Percentiles rank a stretch among this genome's conserved stretches.
phyloP scores from a whole-genome alignment of 2,797 vertebrate genomes.

The Linurgus olivaceus region DNA sequence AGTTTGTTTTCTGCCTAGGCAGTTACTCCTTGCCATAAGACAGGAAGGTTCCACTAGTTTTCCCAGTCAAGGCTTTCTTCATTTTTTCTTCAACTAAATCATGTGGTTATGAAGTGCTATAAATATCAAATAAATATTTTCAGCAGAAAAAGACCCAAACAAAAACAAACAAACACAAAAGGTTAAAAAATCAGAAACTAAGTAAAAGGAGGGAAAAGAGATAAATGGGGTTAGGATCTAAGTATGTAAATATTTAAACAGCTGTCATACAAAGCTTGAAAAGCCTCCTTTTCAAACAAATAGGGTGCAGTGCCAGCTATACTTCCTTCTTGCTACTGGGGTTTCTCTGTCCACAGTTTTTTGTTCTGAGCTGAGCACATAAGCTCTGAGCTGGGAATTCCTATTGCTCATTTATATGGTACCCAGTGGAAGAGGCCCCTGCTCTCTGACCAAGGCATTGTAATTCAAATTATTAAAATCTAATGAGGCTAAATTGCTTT shows the following conservation, averaged over 20 bases:
- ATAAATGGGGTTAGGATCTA: not conserved
- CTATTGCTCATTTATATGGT: not conserved
- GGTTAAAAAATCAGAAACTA: not conserved
- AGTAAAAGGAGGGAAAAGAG: not conserved
- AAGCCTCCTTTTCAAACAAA: not conserved
- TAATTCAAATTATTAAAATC: not conserved
- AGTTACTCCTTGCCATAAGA: not conserved
- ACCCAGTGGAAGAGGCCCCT: not conserved
- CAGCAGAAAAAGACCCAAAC: not conserved
- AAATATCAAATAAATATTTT: not conserved
- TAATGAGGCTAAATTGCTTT: not conserved
- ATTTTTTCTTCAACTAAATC: not conserved
- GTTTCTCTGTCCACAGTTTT: not conserved
- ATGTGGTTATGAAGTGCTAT: not conserved
- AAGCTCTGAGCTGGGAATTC: not conserved
- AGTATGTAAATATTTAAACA: not conserved
- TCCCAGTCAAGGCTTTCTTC: not conserved
- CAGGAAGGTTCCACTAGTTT: not conserved
- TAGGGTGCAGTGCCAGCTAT: not conserved
- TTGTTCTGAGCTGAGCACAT: not conserved
- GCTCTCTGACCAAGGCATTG: not conserved
- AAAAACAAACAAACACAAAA: not conserved
- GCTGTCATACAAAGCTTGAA: not conserved
- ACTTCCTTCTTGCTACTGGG: not conserved
- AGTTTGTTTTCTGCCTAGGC: not conserved